A percentile compares a stretch with the other conserved stretches of the same genome.
These are phyloP conservation scores for Lethrus apterus DNA, from an alignment of 1,140 invertebrate genomes.

Conservation along the genomic window DNA sequence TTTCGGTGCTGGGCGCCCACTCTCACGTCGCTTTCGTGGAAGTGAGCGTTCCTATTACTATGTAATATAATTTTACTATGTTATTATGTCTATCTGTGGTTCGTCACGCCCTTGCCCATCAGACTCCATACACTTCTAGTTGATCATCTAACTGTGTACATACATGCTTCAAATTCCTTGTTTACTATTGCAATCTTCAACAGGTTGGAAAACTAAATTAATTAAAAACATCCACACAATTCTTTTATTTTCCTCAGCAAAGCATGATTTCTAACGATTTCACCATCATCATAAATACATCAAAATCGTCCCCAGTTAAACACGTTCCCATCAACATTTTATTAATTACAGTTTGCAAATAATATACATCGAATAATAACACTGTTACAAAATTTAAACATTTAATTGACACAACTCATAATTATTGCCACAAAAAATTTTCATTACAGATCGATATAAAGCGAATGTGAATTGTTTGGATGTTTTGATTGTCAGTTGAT, in stretches of 20 bases:
- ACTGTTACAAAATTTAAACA: too few relatives aligned
- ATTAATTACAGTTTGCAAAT: too few relatives aligned
- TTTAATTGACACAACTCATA: too few relatives aligned
- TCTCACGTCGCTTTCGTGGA: conserved; percentile 20
- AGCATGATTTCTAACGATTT: too few relatives aligned
- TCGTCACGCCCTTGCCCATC: conserved; percentile 34
- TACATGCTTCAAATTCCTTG: too few relatives aligned
- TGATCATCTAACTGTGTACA: conserved; percentile 27
- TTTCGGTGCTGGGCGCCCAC: conserved; percentile 17
- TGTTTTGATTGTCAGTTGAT: background rate
- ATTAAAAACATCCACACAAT: background rate
- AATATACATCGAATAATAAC: too few relatives aligned
- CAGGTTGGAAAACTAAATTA: background rate
- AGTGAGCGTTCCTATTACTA: conserved; percentile 31
- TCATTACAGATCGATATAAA: too few relatives aligned
- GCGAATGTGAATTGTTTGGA: background rate
- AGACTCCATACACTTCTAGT: conserved; percentile 36
- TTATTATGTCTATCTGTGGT: conserved; percentile 29
- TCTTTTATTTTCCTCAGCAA: background rate
- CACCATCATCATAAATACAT: too few relatives aligned
- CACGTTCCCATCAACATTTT: too few relatives aligned
- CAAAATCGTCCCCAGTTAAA: too few relatives aligned
- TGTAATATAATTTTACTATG: conserved; percentile 31
- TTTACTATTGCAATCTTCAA: too few relatives aligned
- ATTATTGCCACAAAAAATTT: too few relatives aligned